These are phyloP conservation scores for Serripes groenlandicus DNA, from an alignment of 2,888 invertebrate genomes.

Conservation along the genomic window DNA sequence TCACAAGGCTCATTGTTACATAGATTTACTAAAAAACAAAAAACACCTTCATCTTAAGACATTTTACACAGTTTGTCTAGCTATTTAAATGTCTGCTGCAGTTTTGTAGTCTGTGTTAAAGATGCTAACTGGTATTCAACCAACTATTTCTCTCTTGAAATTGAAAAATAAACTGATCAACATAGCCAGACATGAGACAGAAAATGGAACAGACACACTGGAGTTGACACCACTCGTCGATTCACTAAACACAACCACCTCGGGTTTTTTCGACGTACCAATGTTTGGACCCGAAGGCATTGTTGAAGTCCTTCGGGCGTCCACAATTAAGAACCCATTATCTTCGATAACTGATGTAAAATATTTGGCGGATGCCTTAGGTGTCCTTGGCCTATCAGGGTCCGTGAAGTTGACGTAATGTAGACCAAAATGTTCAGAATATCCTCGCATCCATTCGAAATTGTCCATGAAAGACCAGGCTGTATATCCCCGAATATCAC, in stretches of 20 bases:
- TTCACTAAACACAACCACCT: constrained; percentile 2
- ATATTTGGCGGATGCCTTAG: constrained; percentile 89
- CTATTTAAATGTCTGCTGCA: no score
- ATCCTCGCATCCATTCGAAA: constrained; percentile 93
- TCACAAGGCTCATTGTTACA: no score
- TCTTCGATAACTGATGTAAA: constrained; percentile 69
- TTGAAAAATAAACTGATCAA: background rate
- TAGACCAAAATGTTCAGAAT: constrained; percentile 90
- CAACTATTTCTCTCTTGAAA: no score
- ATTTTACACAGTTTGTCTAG: no score
- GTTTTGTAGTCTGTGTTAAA: no score
- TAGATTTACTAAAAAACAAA: no score
- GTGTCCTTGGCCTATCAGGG: constrained; percentile 89
- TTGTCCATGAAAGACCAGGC: constrained; percentile 94
- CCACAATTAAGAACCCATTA: constrained; percentile 48
- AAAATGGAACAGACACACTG: background rate
- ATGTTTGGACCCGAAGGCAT: no score
- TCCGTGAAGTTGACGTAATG: constrained; percentile 91
- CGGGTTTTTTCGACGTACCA: background rate
- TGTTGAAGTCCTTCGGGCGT: background rate
- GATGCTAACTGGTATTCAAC: no score
- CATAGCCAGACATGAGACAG: background rate
- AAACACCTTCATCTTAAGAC: no score
- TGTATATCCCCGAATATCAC: constrained; percentile 89
- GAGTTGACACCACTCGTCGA: background rate